phyloP scores from a whole-genome alignment of 2,888 invertebrate genomes.

The Heteromurus nitidus region DNA sequence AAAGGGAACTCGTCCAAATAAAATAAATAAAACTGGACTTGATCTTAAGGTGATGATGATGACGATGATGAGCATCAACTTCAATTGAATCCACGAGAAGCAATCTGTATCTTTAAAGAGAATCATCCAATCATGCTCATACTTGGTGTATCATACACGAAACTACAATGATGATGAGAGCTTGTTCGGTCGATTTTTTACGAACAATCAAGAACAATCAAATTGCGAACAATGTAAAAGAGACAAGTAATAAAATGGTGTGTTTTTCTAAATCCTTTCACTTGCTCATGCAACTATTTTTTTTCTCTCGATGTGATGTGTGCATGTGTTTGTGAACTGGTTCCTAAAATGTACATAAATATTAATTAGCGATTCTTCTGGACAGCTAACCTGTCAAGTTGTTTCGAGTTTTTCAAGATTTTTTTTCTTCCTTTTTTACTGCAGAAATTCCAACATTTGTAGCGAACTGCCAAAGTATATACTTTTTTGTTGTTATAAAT shows the following conservation, averaged over 20 bases:
- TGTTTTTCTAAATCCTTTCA: slow-evolving; percentile 10
- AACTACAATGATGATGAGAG: slow-evolving; percentile 28
- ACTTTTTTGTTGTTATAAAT: too few species aligned
- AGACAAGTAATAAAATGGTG: too few species aligned
- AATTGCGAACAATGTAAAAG: slow-evolving; percentile 23
- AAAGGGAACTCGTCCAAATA: slow-evolving; percentile 38
- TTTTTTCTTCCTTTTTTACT: background rate
- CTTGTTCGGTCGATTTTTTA: slow-evolving; percentile 42
- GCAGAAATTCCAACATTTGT: too few species aligned
- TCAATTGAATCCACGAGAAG: slow-evolving; percentile 35
- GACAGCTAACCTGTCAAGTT: slow-evolving; percentile 28
- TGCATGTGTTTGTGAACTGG: background rate
- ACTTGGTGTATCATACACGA: too few species aligned
- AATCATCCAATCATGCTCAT: slow-evolving; percentile 31
- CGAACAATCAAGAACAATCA: slow-evolving; percentile 4
- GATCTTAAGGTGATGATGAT: slow-evolving; percentile 30
- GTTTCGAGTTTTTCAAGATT: slow-evolving; percentile 16
- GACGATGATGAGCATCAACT: slow-evolving; percentile 55
- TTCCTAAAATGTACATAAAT: slow-evolving; percentile 41
- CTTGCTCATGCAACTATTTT: background rate
- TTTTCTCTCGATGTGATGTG: background rate
- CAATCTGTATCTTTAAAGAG: slow-evolving; percentile 48
- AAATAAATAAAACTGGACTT: slow-evolving; percentile 55
- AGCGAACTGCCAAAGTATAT: too few species aligned
- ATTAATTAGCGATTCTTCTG: slow-evolving; percentile 49